Percentiles rank a stretch among this genome's conserved stretches.
Conservation (phyloP, 2,113 vertebrate species). For the Melanerpes formicivorus region DNA sequence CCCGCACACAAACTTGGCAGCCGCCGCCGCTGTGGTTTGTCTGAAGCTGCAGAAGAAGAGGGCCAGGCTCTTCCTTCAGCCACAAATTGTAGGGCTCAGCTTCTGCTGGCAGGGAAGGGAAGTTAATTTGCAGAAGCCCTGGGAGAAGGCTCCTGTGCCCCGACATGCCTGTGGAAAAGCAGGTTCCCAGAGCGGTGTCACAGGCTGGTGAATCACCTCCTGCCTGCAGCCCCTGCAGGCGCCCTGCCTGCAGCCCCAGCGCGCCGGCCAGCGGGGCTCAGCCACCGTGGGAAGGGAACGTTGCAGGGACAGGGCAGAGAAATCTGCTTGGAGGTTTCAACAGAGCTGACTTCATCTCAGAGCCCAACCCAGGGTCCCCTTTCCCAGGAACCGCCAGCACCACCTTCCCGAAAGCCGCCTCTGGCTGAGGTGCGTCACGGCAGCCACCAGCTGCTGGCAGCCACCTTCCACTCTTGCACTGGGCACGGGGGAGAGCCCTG, state of each 20-base stretch:
- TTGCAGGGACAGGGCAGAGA: not conserved
- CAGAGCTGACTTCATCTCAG: constrained; percentile 22
- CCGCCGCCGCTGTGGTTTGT: not conserved
- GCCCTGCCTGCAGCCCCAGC: not conserved
- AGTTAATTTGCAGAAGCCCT: not conserved
- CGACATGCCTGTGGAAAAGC: constrained; percentile 25
- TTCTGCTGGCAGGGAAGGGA: not conserved
- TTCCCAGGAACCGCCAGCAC: not conserved
- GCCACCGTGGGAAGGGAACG: not conserved
- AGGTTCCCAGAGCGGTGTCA: not conserved
- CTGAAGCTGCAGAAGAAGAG: not conserved
- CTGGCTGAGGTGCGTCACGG: not conserved
- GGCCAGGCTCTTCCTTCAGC: not conserved
- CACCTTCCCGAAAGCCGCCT: not conserved
- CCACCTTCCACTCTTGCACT: rapidly evolving
- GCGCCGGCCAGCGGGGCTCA: not conserved
- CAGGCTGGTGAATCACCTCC: constrained; percentile 14
- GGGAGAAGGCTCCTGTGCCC: constrained; percentile 20
- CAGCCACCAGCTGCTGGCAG: not conserved
- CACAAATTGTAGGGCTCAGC: not conserved
- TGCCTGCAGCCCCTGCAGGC: not conserved
- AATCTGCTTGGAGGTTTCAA: constrained; percentile 27
- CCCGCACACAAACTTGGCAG: not conserved
- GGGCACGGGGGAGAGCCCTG: not conserved
- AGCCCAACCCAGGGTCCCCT: constrained; percentile 13